phyloP scores from a whole-genome alignment of 2,113 vertebrate genomes.

The Alosa alosa region DNA sequence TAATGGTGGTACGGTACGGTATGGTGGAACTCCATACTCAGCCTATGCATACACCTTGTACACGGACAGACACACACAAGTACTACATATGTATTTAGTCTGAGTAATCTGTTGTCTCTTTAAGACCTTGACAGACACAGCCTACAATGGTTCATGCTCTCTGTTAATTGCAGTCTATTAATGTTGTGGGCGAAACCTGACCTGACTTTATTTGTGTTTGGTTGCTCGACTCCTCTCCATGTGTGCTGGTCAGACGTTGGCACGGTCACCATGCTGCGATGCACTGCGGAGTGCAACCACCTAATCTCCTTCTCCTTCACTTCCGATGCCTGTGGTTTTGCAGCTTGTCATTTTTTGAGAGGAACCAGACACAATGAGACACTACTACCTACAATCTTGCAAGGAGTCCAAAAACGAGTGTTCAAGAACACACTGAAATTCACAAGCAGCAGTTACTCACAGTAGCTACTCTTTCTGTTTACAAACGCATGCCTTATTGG shows the following conservation, averaged over 20 bases:
- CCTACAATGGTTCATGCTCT: background rate
- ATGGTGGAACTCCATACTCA: background rate
- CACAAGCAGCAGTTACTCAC: background rate
- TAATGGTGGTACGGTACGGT: too few relatives aligned
- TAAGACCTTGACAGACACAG: background rate
- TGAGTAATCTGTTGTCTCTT: background rate
- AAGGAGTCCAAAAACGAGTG: background rate
- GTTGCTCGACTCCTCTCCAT: background rate
- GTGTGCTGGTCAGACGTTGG: background rate
- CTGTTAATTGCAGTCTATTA: background rate
- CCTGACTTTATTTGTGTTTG: background rate
- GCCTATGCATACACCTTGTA: background rate
- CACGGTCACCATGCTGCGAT: background rate
- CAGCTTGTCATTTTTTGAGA: background rate
- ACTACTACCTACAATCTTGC: background rate
- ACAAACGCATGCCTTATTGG: background rate
- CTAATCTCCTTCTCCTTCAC: background rate
- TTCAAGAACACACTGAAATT: background rate
- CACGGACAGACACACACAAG: background rate
- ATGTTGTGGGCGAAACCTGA: background rate
- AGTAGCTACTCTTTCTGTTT: background rate
- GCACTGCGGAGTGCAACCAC: background rate
- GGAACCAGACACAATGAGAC: background rate
- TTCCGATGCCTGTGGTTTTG: background rate
- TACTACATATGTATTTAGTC: background rate